Evolutionary conservation across 2,888 invertebrate species (phyloP).

Genomic region (Acrobasis repandana): DNA sequence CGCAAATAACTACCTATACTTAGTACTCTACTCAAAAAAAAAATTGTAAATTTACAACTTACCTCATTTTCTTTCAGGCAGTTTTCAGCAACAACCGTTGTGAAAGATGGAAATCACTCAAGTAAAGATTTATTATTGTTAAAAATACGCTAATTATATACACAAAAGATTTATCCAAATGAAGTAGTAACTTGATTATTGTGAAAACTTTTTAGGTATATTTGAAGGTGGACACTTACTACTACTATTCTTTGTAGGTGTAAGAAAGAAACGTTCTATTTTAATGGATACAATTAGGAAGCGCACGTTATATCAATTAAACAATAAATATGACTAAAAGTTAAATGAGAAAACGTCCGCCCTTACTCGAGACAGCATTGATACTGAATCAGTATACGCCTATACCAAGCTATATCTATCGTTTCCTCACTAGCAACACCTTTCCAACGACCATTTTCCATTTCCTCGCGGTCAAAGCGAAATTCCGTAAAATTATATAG

Average conservation of each 20-base stretch:
- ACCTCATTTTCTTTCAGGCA: conserved; percentile 27
- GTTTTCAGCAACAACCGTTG: neutral
- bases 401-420: conserved; percentile 35
- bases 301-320: neutral
- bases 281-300: neutral
- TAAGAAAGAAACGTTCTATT: no score
- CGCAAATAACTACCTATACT: no score
- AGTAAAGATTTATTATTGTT: neutral
- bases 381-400: conserved; percentile 58
- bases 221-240: neutral
- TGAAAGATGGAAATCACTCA: conserved; percentile 20
- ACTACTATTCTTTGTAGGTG: neutral
- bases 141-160: conserved; percentile 10
- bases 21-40: neutral
- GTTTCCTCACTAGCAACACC: conserved; percentile 35
- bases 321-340: conserved; percentile 8
- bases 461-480: conserved; percentile 37
- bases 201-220: neutral
- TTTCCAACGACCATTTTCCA: conserved; percentile 41
- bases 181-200: conserved; percentile 5
- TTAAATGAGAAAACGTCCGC: conserved; percentile 46
- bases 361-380: conserved; percentile 52
- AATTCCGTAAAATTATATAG: conserved; percentile 3
- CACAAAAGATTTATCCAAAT: conserved; percentile 6
- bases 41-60: conserved; percentile 21